These are phyloP conservation scores for Propithecus perrieri DNA, from an alignment of 2,797 vertebrate species.

Conservation along the genomic window DNA sequence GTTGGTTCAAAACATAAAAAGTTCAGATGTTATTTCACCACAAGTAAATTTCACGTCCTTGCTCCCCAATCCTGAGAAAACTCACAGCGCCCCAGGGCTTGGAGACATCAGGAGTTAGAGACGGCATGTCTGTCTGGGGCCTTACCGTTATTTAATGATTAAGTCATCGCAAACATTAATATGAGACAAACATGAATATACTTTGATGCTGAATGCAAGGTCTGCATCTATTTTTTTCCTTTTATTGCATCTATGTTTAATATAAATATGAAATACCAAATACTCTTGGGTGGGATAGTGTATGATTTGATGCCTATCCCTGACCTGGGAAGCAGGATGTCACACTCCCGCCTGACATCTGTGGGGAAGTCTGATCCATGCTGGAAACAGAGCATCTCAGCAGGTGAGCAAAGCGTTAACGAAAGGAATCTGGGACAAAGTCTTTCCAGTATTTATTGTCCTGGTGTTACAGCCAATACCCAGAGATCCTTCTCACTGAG, in stretches of 20 bases:
- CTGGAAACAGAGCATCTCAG: neutral
- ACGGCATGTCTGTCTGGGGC: neutral
- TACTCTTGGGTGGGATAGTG: too few species aligned
- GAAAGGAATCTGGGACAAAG: neutral
- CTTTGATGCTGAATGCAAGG: neutral
- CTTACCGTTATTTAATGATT: neutral
- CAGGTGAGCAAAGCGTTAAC: neutral
- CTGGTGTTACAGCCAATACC: too few species aligned
- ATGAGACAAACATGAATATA: neutral
- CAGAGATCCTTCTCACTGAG: neutral
- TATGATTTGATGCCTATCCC: neutral
- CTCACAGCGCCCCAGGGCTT: neutral
- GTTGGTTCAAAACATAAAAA: neutral
- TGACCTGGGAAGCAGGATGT: neutral
- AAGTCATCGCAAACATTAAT: neutral
- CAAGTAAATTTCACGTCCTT: neutral
- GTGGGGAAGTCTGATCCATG: neutral
- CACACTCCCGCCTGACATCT: neutral
- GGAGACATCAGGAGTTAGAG: neutral
- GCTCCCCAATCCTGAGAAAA: neutral
- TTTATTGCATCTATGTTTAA: neutral
- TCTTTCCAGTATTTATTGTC: neutral
- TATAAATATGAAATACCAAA: neutral
- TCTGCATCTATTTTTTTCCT: neutral
- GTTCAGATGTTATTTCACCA: neutral